phyloP scores from a whole-genome alignment of 2,888 invertebrate genomes.

The Calameuta filiformis region DNA sequence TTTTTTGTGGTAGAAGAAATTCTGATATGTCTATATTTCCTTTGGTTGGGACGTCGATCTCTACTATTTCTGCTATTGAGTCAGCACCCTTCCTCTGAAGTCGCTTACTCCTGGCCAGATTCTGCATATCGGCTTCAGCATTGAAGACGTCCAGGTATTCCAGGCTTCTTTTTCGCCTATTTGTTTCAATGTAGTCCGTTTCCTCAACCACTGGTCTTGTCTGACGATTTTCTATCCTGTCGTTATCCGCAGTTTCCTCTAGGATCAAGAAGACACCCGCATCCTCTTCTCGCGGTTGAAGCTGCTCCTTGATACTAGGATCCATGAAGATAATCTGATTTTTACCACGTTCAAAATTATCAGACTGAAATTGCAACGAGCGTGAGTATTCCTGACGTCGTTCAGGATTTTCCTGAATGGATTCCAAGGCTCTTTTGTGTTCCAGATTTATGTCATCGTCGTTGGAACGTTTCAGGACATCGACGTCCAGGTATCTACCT shows the following conservation, averaged over 20 bases:
- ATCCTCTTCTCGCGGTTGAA: constrained; percentile 13
- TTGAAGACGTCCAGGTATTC: constrained; percentile 34
- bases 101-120: constrained; percentile 32
- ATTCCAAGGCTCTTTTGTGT: constrained; percentile 69
- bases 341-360: neutral
- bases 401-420: neutral
- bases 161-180: constrained; percentile 41
- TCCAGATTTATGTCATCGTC: constrained; percentile 68
- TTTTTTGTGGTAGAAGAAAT: constrained; percentile 29
- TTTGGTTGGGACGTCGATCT: constrained; percentile 50
- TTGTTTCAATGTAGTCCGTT: constrained; percentile 14
- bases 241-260: constrained; percentile 26
- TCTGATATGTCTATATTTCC: constrained; percentile 41
- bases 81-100: constrained; percentile 54
- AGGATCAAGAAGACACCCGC: constrained; percentile 32
- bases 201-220: constrained; percentile 18
- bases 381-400: neutral
- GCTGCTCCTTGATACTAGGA: neutral
- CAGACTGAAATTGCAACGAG: neutral
- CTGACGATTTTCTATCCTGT: constrained; percentile 27
- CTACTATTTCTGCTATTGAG: constrained; percentile 53
- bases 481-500: constrained; percentile 77
- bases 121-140: constrained; percentile 24
- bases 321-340: neutral
- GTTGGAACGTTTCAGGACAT: constrained; percentile 71